Evolutionary conservation across 1,140 invertebrate species (phyloP), one percentile per base, ranked within the genome.

Genomic region (Leptinotarsa texana): DNA sequence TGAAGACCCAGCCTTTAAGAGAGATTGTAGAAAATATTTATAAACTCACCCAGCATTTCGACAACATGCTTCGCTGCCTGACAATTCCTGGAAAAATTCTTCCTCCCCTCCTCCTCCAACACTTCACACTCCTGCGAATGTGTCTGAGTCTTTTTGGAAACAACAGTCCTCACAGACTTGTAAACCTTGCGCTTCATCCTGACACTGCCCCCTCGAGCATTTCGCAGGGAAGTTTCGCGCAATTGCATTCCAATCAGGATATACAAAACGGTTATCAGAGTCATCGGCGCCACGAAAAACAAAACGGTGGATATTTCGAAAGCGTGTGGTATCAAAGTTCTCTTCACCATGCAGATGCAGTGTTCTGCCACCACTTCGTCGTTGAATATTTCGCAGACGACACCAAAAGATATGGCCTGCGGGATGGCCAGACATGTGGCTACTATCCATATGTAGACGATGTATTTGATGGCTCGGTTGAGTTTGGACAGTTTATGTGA

Each of bases 401-500:
- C 87, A 1, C 92, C 92, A 74, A 93, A 93, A 77, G 93, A 92
- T 49, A 92, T 89, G 0, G 92, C 93, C 83, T 93, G 91, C 0
- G 96, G 96, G 62, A 96, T 87, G 3, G 96, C 96, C 15, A 92
- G 89, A 51, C 91, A 87, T 17, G 94, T 85, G 2, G 93, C 92
- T 69, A 92, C 78, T 4, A 92, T 72, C 93, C 93, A 95, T 79
- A 94, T 79, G 15, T 86, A 87, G 8, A 93, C 84, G 15, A 94
- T 91, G 74, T 91, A 91, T 75, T 91, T 90, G 1, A 94, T 87
- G 0, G 92, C 92, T 69, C 93, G 86, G 13, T 91, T 92, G 3
- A 93, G 83, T 72, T 93, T 94, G 0, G 93, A 94, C 88, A 96
- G 93, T 2, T 93, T 95, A 82, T 97, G 95, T 0, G 94, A 92